These are phyloP conservation scores for Loriculus beryllinus DNA, from an alignment of 2,797 vertebrate genomes.

Conservation along the genomic window DNA sequence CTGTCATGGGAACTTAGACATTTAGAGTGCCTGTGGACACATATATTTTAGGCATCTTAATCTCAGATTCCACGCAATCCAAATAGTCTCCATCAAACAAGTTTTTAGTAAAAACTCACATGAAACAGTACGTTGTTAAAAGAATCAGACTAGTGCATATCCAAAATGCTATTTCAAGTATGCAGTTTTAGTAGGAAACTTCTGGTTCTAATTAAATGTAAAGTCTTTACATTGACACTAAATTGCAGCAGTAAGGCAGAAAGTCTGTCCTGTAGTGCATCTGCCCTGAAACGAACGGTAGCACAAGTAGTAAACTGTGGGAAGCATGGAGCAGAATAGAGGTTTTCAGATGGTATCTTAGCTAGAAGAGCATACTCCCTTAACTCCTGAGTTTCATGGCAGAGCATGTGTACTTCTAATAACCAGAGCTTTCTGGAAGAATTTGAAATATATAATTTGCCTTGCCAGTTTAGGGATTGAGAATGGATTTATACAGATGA, in stretches of 20 bases:
- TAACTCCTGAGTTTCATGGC: neutral
- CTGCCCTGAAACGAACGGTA: neutral
- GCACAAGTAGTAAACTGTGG: neutral
- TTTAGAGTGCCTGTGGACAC: neutral
- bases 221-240: neutral
- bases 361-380: neutral
- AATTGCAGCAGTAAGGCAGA: neutral
- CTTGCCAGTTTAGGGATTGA: neutral
- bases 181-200: neutral
- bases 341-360: neutral
- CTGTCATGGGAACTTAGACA: neutral
- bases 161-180: neutral
- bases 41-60: neutral
- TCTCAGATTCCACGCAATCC: neutral
- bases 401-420: neutral
- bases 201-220: neutral
- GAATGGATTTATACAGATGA: neutral
- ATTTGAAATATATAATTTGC: neutral
- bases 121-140: neutral
- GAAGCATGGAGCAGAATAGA: neutral
- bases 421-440: neutral
- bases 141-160: neutral
- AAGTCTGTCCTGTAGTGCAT: neutral
- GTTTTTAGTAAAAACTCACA: neutral
- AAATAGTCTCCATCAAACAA: neutral